phyloP scores from a whole-genome alignment of 2,113 vertebrate species.

The Chauna torquata region DNA sequence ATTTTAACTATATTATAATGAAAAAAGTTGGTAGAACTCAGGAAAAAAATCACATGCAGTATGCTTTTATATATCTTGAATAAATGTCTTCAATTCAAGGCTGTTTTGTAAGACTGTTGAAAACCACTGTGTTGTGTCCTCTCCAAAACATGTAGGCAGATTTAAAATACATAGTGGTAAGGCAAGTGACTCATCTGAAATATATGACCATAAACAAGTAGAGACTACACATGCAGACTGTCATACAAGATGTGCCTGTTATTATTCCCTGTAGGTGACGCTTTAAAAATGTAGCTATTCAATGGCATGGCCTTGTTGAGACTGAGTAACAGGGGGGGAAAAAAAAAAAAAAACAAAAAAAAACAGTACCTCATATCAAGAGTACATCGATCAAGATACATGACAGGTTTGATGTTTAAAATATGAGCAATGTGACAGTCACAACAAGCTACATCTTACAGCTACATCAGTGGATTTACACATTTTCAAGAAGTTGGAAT shows the following conservation, averaged over 20 bases:
- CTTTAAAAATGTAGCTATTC: background rate
- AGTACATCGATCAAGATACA: constrained; percentile 12
- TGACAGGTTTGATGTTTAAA: constrained; percentile 44
- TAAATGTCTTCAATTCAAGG: background rate
- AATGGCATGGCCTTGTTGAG: background rate
- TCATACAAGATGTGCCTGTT: background rate
- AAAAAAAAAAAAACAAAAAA: background rate
- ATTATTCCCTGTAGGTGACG: background rate
- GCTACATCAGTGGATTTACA: background rate
- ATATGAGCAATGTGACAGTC: constrained; percentile 23
- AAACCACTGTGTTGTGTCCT: background rate
- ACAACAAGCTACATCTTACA: constrained; percentile 19
- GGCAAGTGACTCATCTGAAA: background rate
- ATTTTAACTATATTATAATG: background rate
- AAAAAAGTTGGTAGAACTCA: background rate
- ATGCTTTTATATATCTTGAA: background rate
- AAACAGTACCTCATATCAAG: background rate
- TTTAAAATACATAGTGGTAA: background rate
- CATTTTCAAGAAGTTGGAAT: constrained; percentile 5
- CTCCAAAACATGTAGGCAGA: background rate
- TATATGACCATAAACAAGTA: background rate
- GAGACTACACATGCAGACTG: background rate
- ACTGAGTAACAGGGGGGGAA: background rate
- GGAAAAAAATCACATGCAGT: background rate
- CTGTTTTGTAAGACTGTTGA: background rate